Conservation (phyloP, 1,140 invertebrate genomes). For the Drosophila grimshawi region DNA sequence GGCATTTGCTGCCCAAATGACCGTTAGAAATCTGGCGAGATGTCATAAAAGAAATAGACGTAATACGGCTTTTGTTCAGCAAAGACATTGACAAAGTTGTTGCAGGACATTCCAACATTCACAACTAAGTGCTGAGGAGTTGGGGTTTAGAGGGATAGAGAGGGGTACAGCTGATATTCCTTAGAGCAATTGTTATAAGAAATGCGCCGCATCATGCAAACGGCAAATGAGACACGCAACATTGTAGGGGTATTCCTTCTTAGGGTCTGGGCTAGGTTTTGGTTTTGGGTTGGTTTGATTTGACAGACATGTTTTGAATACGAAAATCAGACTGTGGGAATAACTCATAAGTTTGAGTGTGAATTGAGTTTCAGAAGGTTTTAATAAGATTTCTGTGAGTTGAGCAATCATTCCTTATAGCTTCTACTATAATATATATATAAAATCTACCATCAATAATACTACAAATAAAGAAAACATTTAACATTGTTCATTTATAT, state of each 20-base stretch:
- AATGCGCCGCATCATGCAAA: conserved; percentile 56
- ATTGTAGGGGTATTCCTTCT: conserved; percentile 4
- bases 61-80: conserved; percentile 26
- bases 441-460: no score
- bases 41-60: conserved; percentile 39
- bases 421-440: no score
- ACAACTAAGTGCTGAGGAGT: neutral
- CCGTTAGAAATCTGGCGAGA: conserved; percentile 51
- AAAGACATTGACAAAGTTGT: conserved; percentile 48
- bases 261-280: neutral
- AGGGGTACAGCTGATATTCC: conserved; percentile 11
- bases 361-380: neutral
- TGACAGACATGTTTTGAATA: conserved; percentile 20
- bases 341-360: neutral
- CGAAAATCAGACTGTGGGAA: neutral
- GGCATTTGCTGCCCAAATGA: conserved; percentile 44
- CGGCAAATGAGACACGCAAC: conserved; percentile 44
- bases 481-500: conserved; percentile 16
- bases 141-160: conserved; percentile 16
- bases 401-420: no score
- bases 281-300: conserved; percentile 16
- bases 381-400: neutral
- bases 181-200: conserved; percentile 36
- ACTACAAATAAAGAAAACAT: neutral
- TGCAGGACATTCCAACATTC: conserved; percentile 10